Evolutionary conservation across 2,888 invertebrate genomes (phyloP).

Genomic region (Theretra japonica): DNA sequence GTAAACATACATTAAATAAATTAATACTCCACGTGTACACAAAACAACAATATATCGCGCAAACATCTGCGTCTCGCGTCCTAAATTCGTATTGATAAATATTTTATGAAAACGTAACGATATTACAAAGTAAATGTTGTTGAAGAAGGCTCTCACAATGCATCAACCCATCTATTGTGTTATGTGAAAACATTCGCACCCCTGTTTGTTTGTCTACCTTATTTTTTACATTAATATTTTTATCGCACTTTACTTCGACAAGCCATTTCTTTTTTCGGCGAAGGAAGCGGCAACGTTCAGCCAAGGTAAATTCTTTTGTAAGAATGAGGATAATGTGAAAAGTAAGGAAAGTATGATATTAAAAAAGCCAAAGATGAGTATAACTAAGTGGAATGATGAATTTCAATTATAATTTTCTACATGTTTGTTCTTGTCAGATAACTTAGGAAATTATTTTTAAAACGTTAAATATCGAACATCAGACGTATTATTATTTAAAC

Average conservation of each 20-base stretch:
- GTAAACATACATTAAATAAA: no score
- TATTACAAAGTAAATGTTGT: constrained; percentile 30
- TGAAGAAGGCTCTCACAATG: constrained; percentile 23
- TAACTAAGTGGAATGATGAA: no score
- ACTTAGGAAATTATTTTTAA: no score
- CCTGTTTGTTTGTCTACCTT: constrained; percentile 14
- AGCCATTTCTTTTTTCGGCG: not conserved
- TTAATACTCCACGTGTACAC: not conserved
- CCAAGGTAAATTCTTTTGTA: constrained; percentile 1
- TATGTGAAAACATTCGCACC: constrained; percentile 19
- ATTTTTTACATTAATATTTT: constrained; percentile 21
- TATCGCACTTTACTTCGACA: not conserved
- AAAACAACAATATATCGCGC: not conserved
- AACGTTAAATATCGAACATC: no score
- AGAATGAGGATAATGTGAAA: not conserved
- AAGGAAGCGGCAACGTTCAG: not conserved
- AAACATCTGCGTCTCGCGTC: not conserved
- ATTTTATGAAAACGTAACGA: constrained; percentile 29
- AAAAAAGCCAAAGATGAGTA: not conserved
- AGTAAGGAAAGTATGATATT: not conserved
- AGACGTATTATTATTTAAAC: no score
- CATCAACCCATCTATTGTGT: constrained; percentile 13
- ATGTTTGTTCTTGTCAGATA: no score
- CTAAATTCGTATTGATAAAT: constrained; percentile 28
- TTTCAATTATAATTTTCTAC: no score